Evolutionary conservation across 2,888 invertebrate species (phyloP), one percentile per base, ranked within the genome.

Genomic region (Geophilus truncorum): DNA sequence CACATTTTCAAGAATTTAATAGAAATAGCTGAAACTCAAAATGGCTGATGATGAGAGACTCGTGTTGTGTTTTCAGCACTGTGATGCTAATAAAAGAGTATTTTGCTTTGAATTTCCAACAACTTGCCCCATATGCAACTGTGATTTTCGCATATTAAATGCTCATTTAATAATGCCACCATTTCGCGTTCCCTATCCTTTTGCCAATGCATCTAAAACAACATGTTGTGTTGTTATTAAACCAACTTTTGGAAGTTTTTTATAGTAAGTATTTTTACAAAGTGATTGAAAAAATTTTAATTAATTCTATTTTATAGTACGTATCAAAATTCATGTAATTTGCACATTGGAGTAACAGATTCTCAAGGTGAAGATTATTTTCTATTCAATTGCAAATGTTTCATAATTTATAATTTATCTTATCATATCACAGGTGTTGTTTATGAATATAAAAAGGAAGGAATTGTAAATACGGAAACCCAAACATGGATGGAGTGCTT

Each of bases 61-160:
- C 4, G 93, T 96, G 86, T 90, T 95, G 87, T 96, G 96, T 89
- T 94, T 95, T 88, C 93, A 94, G 89, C 96, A 96, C 88, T 96
- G 96, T 87, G 91, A 90, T 81, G 90, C 92, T 83, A 92, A 92
- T 89, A 86, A 85, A n/a, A 86, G 86, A 83, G 91, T 95, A 84
- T 94, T 95, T 88, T 95, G 94, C 86, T 92, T 93, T 85, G 88
- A 89, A 84, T 89, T 96, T 85, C 95, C 95, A 77, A 90, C 91
- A 85, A 87, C 88, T 83, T 96, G 96, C 86, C 95, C 95, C 81
- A 90, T 92, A 84, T 96, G 96, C 88, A 89, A 90, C 83, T 89
- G 89, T 83, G 90, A 91, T 87, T 89, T 93, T 82, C 86, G 87
- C 4, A 10, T 15, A 12, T 18, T 18, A 2, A 85, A 87, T 77